Conservation (phyloP, 2,113 vertebrate genomes). For the Hemiscyllium ocellatum region DNA sequence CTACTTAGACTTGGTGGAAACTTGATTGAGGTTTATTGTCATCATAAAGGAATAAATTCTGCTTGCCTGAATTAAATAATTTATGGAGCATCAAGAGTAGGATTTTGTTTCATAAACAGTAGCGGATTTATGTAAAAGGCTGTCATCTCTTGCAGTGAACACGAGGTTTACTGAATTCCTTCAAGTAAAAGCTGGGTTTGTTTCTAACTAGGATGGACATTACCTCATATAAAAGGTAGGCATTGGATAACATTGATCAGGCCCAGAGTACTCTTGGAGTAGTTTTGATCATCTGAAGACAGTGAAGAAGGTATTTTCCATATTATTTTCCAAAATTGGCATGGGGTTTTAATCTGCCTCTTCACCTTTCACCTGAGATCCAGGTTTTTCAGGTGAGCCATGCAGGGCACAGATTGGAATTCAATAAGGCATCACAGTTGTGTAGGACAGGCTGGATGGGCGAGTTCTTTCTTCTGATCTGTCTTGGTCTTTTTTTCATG, state of each 20-base stretch:
- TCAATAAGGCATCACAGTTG: background rate
- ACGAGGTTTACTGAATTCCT: background rate
- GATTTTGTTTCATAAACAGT: background rate
- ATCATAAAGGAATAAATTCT: background rate
- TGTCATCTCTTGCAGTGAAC: background rate
- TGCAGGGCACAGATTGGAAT: background rate
- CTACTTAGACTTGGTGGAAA: too few species aligned
- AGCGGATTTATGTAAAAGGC: background rate
- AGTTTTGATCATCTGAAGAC: background rate
- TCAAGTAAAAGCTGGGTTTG: background rate
- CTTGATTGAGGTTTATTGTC: too few species aligned
- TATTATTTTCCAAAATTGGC: background rate
- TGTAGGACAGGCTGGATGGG: background rate
- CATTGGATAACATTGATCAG: background rate
- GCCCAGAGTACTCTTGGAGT: background rate
- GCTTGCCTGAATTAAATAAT: background rate
- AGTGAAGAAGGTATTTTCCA: background rate
- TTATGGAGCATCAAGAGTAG: background rate
- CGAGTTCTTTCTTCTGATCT: background rate
- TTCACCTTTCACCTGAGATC: background rate
- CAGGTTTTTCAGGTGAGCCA: background rate
- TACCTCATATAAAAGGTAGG: background rate
- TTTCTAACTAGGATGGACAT: background rate
- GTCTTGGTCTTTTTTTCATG: background rate
- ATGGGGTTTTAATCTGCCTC: background rate